phyloP scores from a whole-genome alignment of 2,888 invertebrate species.

The Platycheirus rosarum region DNA sequence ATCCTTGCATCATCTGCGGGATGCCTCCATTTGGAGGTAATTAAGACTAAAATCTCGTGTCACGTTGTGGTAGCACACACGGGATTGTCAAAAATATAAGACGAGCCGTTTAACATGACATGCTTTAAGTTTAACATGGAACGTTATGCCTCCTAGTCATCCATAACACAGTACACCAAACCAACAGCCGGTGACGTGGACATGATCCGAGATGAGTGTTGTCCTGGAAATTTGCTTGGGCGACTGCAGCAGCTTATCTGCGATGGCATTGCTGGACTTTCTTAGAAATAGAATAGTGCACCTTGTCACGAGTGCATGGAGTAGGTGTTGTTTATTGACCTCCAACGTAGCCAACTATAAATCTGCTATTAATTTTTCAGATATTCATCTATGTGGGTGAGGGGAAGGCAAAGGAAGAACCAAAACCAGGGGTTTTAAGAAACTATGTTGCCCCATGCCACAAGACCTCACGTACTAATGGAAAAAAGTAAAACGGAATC shows the following conservation, averaged over 20 bases:
- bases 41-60: constrained; percentile 77
- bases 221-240: constrained; percentile 68
- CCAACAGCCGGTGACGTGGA: constrained; percentile 19
- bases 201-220: constrained; percentile 66
- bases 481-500: constrained; percentile 69
- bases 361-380: constrained; percentile 72
- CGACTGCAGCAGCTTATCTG: constrained; percentile 53
- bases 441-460: constrained; percentile 4
- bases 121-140: constrained; percentile 62
- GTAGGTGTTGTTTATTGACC: constrained; percentile 72
- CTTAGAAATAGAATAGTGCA: constrained; percentile 64
- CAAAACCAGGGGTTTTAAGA: too few relatives aligned
- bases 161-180: background rate
- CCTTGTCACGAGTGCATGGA: constrained; percentile 62
- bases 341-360: constrained; percentile 73
- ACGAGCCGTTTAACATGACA: constrained; percentile 72
- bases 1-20: constrained; percentile 30
- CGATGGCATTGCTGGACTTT: constrained; percentile 66
- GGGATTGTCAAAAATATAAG: constrained; percentile 73
- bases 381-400: constrained; percentile 44
- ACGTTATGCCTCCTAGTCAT: constrained; percentile 61
- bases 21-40: constrained; percentile 74
- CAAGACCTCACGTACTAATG: constrained; percentile 68
- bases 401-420: background rate
- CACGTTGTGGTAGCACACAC: constrained; percentile 68